Evolutionary conservation across 2,113 vertebrate species (phyloP).

Genomic region (Oncorhynchus masou): DNA sequence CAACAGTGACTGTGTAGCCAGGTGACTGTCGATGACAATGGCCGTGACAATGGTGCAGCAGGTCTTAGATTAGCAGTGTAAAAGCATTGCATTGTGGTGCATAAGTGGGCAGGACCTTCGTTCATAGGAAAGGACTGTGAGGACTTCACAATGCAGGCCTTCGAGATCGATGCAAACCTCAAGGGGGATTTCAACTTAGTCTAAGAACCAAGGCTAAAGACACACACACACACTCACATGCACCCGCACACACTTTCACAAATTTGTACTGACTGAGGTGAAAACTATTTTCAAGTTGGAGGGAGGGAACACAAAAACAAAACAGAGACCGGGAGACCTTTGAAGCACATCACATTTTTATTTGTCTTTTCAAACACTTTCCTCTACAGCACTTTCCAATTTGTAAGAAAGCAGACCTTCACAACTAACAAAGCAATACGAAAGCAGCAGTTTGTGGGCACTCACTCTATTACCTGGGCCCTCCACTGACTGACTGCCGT

Average conservation of each 20-base stretch:
- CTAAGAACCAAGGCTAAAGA: not conserved
- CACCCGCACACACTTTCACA: not conserved
- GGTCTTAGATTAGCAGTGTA: not conserved
- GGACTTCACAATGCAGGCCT: too few species aligned
- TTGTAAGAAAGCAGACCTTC: conserved; percentile 46
- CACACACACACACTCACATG: not conserved
- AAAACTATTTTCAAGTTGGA: not conserved
- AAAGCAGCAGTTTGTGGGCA: conserved; percentile 21
- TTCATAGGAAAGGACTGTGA: too few species aligned
- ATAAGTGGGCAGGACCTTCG: too few species aligned
- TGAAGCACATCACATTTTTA: conserved; percentile 59
- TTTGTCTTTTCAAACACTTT: conserved; percentile 49
- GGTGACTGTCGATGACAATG: not conserved
- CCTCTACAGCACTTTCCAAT: conserved; percentile 51
- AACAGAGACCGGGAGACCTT: conserved; percentile 10
- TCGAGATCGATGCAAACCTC: too few species aligned
- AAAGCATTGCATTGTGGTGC: not conserved
- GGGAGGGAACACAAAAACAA: conserved; percentile 1
- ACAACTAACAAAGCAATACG: conserved; percentile 45
- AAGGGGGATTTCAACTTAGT: too few species aligned
- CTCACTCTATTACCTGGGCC: not conserved
- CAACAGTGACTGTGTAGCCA: not conserved
- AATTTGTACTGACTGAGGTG: not conserved
- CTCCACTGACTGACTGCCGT: conserved; percentile 6
- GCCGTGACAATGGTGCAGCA: not conserved